Conservation (phyloP, 2,113 vertebrate species). For the Bambusicola thoracicus region DNA sequence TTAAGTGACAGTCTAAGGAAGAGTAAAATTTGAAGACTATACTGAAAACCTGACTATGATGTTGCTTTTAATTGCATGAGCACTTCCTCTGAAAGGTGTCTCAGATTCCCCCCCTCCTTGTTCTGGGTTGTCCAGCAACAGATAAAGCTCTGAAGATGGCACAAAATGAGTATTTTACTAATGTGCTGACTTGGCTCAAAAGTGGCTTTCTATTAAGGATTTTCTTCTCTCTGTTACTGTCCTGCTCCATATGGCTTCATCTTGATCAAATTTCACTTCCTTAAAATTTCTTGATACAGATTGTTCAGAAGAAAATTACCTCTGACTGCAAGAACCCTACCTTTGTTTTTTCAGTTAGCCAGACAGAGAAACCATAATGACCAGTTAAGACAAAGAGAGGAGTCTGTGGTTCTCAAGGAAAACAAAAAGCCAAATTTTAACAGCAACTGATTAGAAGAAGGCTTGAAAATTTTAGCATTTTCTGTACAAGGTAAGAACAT, state of each 20-base stretch:
- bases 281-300: background rate
- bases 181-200: background rate
- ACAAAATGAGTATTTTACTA: background rate
- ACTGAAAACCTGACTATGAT: background rate
- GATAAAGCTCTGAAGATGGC: background rate
- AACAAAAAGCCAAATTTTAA: background rate
- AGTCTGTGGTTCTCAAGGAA: background rate
- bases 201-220: background rate
- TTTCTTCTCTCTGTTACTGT: background rate
- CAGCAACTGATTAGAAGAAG: background rate
- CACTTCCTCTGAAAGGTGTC: rapidly evolving
- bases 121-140: background rate
- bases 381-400: background rate
- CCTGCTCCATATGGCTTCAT: background rate
- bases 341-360: background rate
- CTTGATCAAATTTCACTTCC: background rate
- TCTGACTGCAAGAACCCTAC: background rate
- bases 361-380: rapidly evolving
- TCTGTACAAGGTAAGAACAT: background rate
- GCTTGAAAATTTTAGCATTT: background rate
- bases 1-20: background rate
- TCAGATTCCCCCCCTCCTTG: background rate
- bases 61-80: background rate
- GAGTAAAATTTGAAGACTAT: background rate
- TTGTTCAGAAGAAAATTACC: background rate